Base-by-base conservation (phyloP, 2,113 vertebrate species). In the Tinamus guttatus region DNA sequence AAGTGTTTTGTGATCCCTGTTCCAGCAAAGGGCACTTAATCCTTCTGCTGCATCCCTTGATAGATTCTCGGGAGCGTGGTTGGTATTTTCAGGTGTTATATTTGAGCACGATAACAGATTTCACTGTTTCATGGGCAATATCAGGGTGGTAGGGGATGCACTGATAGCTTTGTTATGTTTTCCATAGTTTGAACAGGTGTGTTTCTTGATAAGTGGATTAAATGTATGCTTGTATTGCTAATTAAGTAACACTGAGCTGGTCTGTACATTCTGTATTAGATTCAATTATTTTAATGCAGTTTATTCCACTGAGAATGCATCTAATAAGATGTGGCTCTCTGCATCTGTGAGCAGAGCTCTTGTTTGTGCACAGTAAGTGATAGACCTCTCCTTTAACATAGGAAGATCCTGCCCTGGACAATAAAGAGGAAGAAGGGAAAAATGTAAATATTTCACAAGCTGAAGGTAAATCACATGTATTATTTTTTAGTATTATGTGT, bases 381-480 rank as follows among this genome's bases (percentile, higher is more conserved):
- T 14, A 68, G 19, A 68, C 6, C 15, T 74, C 38, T 71, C 83
- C 86, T 73, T 94, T 87, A 8, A 82, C 78, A 25, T 88, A 98
- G 98, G 97, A 97, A 75, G 94, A 96, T 64, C 89, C 95, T 73
- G 81, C 36, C 54, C 20, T 38, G 82, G 96, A 91, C 60, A 94
- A 92, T 68, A 87, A 92, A 89, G 90, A 36, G 24, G 90, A 91
- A 84, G 77, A 93, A 2, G 43, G 59, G 85, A 88, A 94, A 68
- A 92, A 47, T 11, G 36, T 22, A 4, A n/a, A 30, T n/a, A 74
- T 32, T 93, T 70, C 90, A 82, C 91, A 90, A 87, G 22, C 63
- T 85, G 87, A 47, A 98, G 98, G 98, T 98, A 97, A 90, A 27
- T 38, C 43, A 22, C 82, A 49, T 69, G 12, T n/a, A 0, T 49